Conservation (phyloP, 2,797 vertebrate species). For the Carapus acus region DNA sequence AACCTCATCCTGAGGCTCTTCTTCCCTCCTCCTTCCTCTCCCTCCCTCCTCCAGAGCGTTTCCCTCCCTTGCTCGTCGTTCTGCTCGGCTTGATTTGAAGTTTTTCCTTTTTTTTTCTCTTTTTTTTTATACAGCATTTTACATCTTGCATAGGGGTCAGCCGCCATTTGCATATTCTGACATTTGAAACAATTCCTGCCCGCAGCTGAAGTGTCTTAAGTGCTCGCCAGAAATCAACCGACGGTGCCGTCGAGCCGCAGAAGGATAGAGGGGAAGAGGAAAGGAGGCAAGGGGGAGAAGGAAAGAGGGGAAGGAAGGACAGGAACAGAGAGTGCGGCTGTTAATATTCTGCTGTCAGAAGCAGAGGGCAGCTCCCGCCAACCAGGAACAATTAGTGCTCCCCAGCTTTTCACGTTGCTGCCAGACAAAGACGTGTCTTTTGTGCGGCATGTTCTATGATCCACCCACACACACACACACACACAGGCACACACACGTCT, state of each 20-base stretch:
- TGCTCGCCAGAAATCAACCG: slow-evolving; percentile 42
- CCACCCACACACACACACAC: slow-evolving; percentile 28
- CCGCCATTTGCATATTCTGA: slow-evolving; percentile 59
- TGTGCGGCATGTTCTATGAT: slow-evolving; percentile 38
- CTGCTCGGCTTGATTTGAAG: slow-evolving; percentile 2
- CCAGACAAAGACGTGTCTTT: slow-evolving; percentile 23
- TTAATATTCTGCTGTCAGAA: slow-evolving; percentile 54
- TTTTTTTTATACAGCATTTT: slow-evolving; percentile 39
- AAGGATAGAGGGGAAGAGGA: slow-evolving; percentile 32
- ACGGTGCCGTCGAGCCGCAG: no score
- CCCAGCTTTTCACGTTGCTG: slow-evolving; percentile 45
- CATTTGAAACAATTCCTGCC: slow-evolving; percentile 55
- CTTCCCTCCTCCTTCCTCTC: no score
- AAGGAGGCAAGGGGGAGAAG: slow-evolving; percentile 26
- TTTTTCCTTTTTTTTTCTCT: no score
- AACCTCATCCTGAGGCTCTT: no score
- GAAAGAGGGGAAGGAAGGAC: slow-evolving; percentile 37
- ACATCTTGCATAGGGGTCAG: slow-evolving; percentile 49
- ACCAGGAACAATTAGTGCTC: slow-evolving; percentile 54
- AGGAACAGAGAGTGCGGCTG: slow-evolving; percentile 31
- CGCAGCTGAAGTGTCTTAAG: slow-evolving; percentile 26
- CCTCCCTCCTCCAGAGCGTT: no score
- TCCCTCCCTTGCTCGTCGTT: no score
- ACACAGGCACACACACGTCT: no score
- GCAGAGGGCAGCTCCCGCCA: slow-evolving; percentile 46